Conservation (phyloP, 2,888 invertebrate genomes). For the Cosmia trapezina region DNA sequence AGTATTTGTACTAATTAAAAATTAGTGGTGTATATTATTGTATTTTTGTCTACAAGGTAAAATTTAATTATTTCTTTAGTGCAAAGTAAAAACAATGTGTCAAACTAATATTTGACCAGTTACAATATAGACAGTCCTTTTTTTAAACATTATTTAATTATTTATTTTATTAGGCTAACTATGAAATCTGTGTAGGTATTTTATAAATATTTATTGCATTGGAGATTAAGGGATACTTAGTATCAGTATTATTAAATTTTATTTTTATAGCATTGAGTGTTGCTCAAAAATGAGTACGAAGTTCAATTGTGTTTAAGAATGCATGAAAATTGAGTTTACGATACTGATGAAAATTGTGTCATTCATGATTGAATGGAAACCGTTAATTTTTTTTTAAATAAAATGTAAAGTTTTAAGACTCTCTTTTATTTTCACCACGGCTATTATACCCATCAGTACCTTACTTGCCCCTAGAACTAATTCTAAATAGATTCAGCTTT, state of each 20-base stretch:
- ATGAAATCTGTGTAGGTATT: neutral
- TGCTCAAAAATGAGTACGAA: neutral
- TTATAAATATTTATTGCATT: slow-evolving; percentile 30
- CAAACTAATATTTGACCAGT: neutral
- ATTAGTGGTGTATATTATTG: too few relatives aligned
- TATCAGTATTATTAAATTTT: slow-evolving; percentile 39
- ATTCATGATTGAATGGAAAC: neutral
- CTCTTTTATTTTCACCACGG: slow-evolving; percentile 3
- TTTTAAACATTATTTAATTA: neutral
- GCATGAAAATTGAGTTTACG: neutral
- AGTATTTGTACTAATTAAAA: too few relatives aligned
- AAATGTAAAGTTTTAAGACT: neutral
- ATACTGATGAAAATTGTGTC: neutral
- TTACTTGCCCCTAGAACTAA: too few relatives aligned
- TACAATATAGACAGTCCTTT: too few relatives aligned
- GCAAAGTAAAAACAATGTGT: neutral
- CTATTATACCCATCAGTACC: too few relatives aligned
- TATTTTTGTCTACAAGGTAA: neutral
- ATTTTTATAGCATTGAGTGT: neutral
- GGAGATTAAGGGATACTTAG: slow-evolving; percentile 10
- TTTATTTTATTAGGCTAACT: neutral
- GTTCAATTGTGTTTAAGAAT: neutral
- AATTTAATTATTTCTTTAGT: neutral
- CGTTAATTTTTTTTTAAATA: slow-evolving; percentile 27
- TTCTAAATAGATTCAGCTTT: too few relatives aligned